Evolutionary conservation across 1,140 invertebrate species (phyloP), one percentile per base, ranked within the genome.

Genomic region (Tribolium castaneum): DNA sequence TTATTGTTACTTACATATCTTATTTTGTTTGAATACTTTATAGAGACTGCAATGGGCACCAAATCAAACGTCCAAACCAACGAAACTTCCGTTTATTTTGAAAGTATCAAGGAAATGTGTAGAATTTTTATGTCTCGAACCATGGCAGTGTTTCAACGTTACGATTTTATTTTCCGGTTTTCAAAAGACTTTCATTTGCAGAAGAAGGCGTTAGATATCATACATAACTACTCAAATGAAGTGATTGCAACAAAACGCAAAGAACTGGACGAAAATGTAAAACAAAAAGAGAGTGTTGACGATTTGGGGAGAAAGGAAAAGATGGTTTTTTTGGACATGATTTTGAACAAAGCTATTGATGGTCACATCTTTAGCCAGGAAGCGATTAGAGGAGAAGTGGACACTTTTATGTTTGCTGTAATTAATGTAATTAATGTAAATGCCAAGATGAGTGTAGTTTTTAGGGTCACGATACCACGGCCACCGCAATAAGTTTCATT

Each of bases 381-480:
- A 52, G 91, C 93, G 82, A 94, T 96, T 52, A 88, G 92, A 71
- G 94, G 95, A 84, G 94, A 96, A 88, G 94, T 95, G 3, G 94
- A 96, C 81, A 96, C 94, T 2, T 96, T 96, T 82, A 95, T 94
- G 91, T 94, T 94, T 85, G 93, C 92, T 88, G 94, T 94, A 77
- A 45, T 0, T 25, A 19, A 50, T 25, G 45, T n/a, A 39, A 25
- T 6, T 49, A 10, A 34, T 14, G 3, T 34, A 71, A 12, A 39
- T 4, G 39, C 9, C 12, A 39, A 14, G 6, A 92, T 90, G 93
- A 93, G 6, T 0, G 5, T 30, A 30, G 5, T 30, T 30, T 45
- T 45, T 45, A 45, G 39, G 39, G 39, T 9, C 93, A 94, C 84
- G 93, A 94, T 85, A 94, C 93, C 25, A 93, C 92, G 1, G 88